Base-by-base conservation (phyloP, 2,113 vertebrate species). In the Alethe castanea region DNA sequence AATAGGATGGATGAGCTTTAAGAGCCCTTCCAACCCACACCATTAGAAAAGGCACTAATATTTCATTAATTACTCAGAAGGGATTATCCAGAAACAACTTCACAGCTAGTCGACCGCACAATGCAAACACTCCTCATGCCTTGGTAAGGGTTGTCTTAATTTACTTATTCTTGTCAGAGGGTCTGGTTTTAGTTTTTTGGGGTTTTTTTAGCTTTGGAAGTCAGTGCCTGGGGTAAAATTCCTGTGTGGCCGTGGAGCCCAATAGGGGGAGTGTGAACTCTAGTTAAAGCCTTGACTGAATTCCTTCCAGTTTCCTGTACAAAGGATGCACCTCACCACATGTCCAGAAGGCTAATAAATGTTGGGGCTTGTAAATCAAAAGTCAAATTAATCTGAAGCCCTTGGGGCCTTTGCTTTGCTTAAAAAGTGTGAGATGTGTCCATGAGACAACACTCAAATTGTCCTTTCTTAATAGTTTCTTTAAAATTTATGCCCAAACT, bases 231-330 rank as follows among this genome's bases (percentile, higher is more conserved):
- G 82, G 86, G 88, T 95, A 56, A 54, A 73, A 91, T 86, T 19
- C 0, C 59, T 88, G 82, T 90, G 86, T 88, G 82, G 67, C 42
- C 53, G 24, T 0, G 2, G 5, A 91, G 52, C 77, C 47, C 92
- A 81, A 73, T 10, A 87, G 82, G 24, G 47, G 91, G 67, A 95
- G 73, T 78, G 62, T 93, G 91, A 86, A 88, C 73, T 88, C 95
- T 70, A 81, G 25, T 16, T 81, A 86, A 86, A 88, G 64, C 45
- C 25, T 44, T 61, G 59, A 71, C 86, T 83, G 91, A 94, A 86
- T 94, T 88, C 67, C 44, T 83, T 88, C 56, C 64, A 60, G 6
- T 93, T 94, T 80, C 86, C 82, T 86, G 47, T 54, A 74, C 44
- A 70, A 88, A 86, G 82, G 82, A 88, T 86, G 83, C 45, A 82